phyloP scores from a whole-genome alignment of 2,888 invertebrate species.

The Ferdinandea cuprea region DNA sequence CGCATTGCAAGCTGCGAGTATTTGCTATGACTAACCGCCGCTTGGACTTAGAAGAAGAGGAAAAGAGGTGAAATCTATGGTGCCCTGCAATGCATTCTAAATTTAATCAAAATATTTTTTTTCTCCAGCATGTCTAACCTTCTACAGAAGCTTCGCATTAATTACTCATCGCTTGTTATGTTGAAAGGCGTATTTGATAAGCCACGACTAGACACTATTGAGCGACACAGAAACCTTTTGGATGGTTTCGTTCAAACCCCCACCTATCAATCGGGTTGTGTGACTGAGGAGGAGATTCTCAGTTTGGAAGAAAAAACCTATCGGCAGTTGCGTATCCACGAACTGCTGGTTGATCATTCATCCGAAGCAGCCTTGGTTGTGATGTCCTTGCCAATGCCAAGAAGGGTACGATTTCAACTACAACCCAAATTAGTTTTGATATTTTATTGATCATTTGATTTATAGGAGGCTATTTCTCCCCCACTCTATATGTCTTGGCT shows the following conservation, averaged over 20 bases:
- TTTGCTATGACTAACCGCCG: slow-evolving; percentile 93
- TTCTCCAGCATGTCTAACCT: slow-evolving; percentile 93
- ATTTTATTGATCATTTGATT: slow-evolving; percentile 21
- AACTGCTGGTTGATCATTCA: slow-evolving; percentile 94
- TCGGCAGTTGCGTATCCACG: slow-evolving; percentile 94
- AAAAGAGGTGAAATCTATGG: too few relatives aligned
- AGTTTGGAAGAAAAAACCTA: slow-evolving; percentile 92
- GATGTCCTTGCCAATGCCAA: slow-evolving; percentile 97
- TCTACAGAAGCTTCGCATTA: slow-evolving; percentile 96
- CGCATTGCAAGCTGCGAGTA: slow-evolving; percentile 90
- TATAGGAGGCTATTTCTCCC: slow-evolving; percentile 91
- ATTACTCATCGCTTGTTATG: slow-evolving; percentile 95
- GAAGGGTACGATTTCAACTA: slow-evolving; percentile 85
- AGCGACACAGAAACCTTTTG: slow-evolving; percentile 89
- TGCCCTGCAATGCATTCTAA: too few relatives aligned
- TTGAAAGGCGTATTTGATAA: slow-evolving; percentile 94
- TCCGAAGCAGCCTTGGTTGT: slow-evolving; percentile 94
- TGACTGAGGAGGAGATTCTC: slow-evolving; percentile 84
- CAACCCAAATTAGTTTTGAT: neutral
- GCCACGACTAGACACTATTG: slow-evolving; percentile 89
- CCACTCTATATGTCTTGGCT: slow-evolving; percentile 98
- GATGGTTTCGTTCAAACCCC: slow-evolving; percentile 85
- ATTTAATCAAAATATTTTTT: too few relatives aligned
- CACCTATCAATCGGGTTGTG: slow-evolving; percentile 83
- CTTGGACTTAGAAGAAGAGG: slow-evolving; percentile 90